Evolutionary conservation across 2,113 vertebrate species (phyloP), one percentile per base, ranked within the genome.

Genomic region (Monopterus albus): DNA sequence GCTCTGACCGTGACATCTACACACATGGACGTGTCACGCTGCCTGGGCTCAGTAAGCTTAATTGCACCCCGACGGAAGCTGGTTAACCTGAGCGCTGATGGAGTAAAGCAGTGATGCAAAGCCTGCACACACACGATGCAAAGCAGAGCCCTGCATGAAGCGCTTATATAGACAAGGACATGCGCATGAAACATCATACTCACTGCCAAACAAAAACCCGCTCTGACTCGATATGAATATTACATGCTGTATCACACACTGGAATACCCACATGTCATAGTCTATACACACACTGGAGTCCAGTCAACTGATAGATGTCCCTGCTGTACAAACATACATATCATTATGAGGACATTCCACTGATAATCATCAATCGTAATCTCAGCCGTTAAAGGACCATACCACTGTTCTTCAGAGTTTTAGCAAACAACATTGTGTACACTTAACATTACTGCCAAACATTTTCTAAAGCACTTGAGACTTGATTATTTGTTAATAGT

Each of bases 1-100:
- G 93, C n/a, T 14, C 85, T 1, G 70, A 92, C 75, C 62, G 42
- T 0, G 92, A 94, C 53, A 88, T 94, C 70, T 92, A 87, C 79
- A 83, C 33, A 23, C 55, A 72, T 3, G 93, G 94, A 7, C 85
- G 88, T 0, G 89, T 94, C 79, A 93, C 79, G 0, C 82, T 94
- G 61, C 93, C 93, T 0, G 94, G 94, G 8, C 89, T 94, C 73
- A 78, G 50, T 10, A 71, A 52, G 12, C 55, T 93, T 43, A 90
- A 93, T 79, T 94, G 93, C 82, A 91, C 78, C n/a, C 72, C 43
- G 29, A 4, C 35, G 1, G 28, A 60, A 0, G 42, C 45, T 5
- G 49, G 43, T 25, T 4, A 0, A 28, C 3, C 15, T 0, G 15
- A 29, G 8, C 61, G 2, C 63, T 82, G 81, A 84, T 29, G 11